These are phyloP conservation scores for Polyergus mexicanus DNA, from an alignment of 1,140 invertebrate genomes.

Conservation along the genomic window DNA sequence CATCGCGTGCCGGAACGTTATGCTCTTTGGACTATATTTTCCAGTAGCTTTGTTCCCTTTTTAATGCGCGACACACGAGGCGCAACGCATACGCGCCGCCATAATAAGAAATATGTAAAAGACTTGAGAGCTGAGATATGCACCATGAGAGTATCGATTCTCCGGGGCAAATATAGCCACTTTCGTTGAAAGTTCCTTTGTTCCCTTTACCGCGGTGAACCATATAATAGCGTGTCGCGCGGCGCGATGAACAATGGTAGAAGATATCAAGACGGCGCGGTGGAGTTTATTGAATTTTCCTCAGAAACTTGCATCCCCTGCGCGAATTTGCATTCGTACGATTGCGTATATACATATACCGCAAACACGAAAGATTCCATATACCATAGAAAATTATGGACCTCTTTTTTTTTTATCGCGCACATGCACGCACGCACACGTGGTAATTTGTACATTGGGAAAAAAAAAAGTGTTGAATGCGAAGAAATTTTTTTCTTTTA, in stretches of 20 bases:
- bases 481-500: no score
- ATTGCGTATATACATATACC: neutral
- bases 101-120: conserved; percentile 63
- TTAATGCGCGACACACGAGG: neutral
- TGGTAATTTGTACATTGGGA: neutral
- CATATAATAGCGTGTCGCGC: conserved; percentile 36
- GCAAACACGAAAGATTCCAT: neutral
- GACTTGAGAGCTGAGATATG: conserved; percentile 55
- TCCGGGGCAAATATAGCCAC: conserved; percentile 67
- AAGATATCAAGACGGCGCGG: conserved; percentile 44
- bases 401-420: neutral
- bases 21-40: conserved; percentile 35
- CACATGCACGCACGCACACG: neutral
- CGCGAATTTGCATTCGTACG: neutral
- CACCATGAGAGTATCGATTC: conserved; percentile 72
- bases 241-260: conserved; percentile 56
- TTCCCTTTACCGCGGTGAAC: conserved; percentile 67
- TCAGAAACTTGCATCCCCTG: conserved; percentile 5
- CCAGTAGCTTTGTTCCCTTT: neutral
- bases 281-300: conserved; percentile 53
- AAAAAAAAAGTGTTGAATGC: no score
- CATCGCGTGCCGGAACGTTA: neutral
- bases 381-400: neutral
- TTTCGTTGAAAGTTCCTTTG: conserved; percentile 64
- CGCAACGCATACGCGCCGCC: neutral